These are phyloP conservation scores for Acleris emargana DNA, from an alignment of 2,888 invertebrate species.

Conservation along the genomic window DNA sequence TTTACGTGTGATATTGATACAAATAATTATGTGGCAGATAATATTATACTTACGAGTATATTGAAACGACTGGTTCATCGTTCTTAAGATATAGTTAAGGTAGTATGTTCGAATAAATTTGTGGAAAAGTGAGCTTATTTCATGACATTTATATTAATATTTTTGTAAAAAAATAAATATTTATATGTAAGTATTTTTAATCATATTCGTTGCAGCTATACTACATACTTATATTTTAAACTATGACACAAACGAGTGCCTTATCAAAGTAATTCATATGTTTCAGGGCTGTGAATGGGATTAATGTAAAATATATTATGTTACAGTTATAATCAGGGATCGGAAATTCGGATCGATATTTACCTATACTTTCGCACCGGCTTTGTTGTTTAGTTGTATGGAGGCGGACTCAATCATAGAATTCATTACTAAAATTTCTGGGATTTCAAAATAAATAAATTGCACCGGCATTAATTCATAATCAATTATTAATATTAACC, in stretches of 20 bases:
- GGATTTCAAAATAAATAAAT: no score
- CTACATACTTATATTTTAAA: neutral
- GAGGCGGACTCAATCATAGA: no score
- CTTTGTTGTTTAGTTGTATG: no score
- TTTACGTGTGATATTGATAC: conserved; percentile 26
- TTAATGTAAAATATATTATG: conserved; percentile 49
- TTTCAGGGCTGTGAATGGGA: conserved; percentile 62
- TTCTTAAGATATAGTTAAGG: conserved; percentile 22
- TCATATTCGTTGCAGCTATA: conserved; percentile 9
- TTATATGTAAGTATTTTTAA: conserved; percentile 6
- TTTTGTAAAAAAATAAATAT: conserved; percentile 3
- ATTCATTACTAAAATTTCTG: no score
- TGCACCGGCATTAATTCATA: no score
- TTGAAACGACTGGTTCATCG: conserved; percentile 30
- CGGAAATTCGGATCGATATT: no score
- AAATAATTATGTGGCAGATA: conserved; percentile 7
- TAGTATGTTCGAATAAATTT: conserved; percentile 38
- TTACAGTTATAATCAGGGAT: conserved; percentile 50
- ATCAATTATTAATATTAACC: no score
- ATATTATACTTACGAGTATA: conserved; percentile 8
- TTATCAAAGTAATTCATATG: conserved; percentile 38
- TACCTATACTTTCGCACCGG: no score
- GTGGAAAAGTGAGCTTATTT: conserved; percentile 55
- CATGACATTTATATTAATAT: conserved; percentile 57
- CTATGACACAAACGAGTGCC: conserved; percentile 27